phyloP scores from a whole-genome alignment of 2,797 vertebrate species.

The Agapornis canus region DNA sequence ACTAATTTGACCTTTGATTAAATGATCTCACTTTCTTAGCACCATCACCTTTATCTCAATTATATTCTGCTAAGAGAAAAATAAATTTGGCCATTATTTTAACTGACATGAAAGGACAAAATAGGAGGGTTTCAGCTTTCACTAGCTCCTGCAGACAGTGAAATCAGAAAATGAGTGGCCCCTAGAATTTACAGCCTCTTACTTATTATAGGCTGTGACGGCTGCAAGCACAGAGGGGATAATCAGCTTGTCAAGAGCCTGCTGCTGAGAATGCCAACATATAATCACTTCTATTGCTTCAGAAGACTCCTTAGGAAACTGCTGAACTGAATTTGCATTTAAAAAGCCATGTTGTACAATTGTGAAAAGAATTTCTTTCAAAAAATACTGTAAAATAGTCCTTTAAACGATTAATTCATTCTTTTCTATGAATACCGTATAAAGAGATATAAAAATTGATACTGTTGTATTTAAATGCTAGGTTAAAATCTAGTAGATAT shows the following conservation, averaged over 20 bases:
- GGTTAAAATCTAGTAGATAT: background rate
- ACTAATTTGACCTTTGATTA: constrained; percentile 66
- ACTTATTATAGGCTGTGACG: constrained; percentile 71
- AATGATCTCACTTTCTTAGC: constrained; percentile 51
- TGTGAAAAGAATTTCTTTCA: constrained; percentile 39
- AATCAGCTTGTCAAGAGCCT: constrained; percentile 76
- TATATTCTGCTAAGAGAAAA: constrained; percentile 44
- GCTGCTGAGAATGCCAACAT: constrained; percentile 63
- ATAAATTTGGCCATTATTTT: constrained; percentile 69
- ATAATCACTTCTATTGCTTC: constrained; percentile 58
- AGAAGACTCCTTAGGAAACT: constrained; percentile 53
- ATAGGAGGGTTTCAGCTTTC: constrained; percentile 62
- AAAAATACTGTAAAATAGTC: constrained; percentile 36
- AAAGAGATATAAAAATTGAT: constrained; percentile 31
- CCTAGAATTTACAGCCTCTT: constrained; percentile 66
- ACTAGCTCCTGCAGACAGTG: constrained; percentile 53
- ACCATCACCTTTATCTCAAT: constrained; percentile 62
- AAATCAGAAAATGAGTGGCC: constrained; percentile 73
- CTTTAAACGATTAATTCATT: constrained; percentile 56
- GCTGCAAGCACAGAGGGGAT: constrained; percentile 61
- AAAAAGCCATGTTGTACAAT: constrained; percentile 53
- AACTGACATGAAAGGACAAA: constrained; percentile 67
- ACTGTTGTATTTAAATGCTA: background rate
- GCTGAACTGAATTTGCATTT: constrained; percentile 66
- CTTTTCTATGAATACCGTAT: background rate